Evolutionary conservation across 2,797 vertebrate species (phyloP).

Genomic region (Pangasius macronema): DNA sequence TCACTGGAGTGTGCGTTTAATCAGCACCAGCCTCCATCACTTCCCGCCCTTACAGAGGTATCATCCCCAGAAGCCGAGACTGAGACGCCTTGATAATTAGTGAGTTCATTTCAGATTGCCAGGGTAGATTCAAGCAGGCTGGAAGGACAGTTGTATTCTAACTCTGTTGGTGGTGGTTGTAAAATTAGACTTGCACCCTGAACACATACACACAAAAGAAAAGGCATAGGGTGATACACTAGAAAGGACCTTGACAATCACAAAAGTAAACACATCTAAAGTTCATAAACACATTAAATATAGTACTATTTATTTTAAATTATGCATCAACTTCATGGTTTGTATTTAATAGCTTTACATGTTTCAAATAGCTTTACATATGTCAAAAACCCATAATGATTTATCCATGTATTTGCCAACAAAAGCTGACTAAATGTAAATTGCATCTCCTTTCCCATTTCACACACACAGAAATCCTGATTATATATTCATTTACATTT

Average conservation of each 20-base stretch:
- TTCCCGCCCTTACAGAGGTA: constrained; percentile 44
- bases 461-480: neutral
- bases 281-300: neutral
- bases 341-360: neutral
- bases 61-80: constrained; percentile 57
- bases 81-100: constrained; percentile 56
- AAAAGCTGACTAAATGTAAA: neutral
- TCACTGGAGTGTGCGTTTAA: constrained; percentile 50
- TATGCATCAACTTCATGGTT: neutral
- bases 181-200: constrained; percentile 37
- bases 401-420: neutral
- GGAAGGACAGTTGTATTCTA: constrained; percentile 52
- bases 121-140: constrained; percentile 59
- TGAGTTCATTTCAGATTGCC: constrained; percentile 57
- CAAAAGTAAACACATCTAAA: neutral
- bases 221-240: constrained; percentile 16
- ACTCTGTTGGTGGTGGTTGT: constrained; percentile 52
- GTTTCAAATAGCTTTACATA: neutral
- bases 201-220: neutral
- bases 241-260: neutral
- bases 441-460: neutral
- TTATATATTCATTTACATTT: neutral
- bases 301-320: neutral
- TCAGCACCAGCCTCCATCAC: constrained; percentile 36
- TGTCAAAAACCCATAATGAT: neutral